Evolutionary conservation across 1,140 invertebrate species (phyloP), one percentile per base, ranked within the genome.

Genomic region (Camponotus floridanus): DNA sequence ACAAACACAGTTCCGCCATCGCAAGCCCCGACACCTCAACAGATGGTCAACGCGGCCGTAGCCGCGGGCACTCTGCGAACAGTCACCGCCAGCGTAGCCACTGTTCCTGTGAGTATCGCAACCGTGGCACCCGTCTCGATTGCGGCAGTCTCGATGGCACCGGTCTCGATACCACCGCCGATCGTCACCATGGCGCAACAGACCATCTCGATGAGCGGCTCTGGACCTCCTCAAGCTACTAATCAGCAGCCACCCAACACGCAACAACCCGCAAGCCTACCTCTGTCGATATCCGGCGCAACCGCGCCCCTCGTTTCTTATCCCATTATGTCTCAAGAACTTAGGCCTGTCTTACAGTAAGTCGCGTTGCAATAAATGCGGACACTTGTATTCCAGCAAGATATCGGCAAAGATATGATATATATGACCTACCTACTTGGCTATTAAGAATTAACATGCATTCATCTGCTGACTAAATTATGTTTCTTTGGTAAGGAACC

Each of bases 271-370:
- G 94, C 94, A 13, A 94, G 86, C 76, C 88, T 94, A 91, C 93
- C 95, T 33, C 93, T 96, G 0, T 95, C 95, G 1, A 95, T 96
- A 94, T 96, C 96, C 3, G 96, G 95, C 85, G 93, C 95, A 7
- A 95, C 95, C 0, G 96, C 96, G 26, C 95, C 96, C 1, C 95
- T 97, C 71, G 96, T 97, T 55, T 97, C 97, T 13, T 97, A 97
- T 93, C 97, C 97, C 15, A 97, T 97, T 68, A 96, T 97, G 95
- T 97, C 96, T 36, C 96, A 97, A 91, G 94, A 95, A 70, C 93
- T 95, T 48, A 93, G 94, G 92, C 94, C 94, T 15, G 94, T 95
- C 9, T 79, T 95, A 36, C 94, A 95, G 89, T 95, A 92, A 92
- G 31, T 48, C 55, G 33, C 36, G 5, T n/a, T 21, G 15, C 26